Base-by-base conservation (phyloP, 1,140 invertebrate genomes). In the Triops cancriformis region DNA sequence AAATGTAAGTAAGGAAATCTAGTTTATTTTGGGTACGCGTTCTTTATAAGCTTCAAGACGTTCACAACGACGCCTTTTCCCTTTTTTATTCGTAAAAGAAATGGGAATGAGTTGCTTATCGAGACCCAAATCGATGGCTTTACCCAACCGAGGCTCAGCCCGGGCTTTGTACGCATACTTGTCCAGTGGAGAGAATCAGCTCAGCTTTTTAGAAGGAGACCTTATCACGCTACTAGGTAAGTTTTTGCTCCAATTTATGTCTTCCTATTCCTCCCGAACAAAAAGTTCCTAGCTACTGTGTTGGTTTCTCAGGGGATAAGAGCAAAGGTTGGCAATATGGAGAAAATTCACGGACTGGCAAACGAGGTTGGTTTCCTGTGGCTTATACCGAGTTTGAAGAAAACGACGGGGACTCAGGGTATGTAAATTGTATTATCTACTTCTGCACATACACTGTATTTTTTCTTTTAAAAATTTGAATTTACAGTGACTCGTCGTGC, bases 251-350 rank as follows among this genome's bases (percentile, higher is more conserved):
- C 76, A 26, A 27, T 45, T 26, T 28, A 45, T 74, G 51, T 64
- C 18, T 64, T 64, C 14, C 51, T 64, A 18, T 37, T 37, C 31
- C 31, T 37, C 7, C 7, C 31, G 31, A 37, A 37, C 31, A 37
- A 37, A 37, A 42, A n/a, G 73, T 42, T 74, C 6, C 23, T 23
- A n/a, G 37, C 18, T n/a, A 4, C 6, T 74, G 31, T 73, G 75
- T 74, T 80, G 74, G 79, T 79, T 75, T 80, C 80, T 74, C 80
- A 89, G 87, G 88, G 43, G 94, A 95, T 81, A 88, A 94, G 79
- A 95, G 93, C 82, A 95, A 96, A 83, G 95, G 95, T 72, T 98
- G 95, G 95, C 95, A 97, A 84, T 97, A 95, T 83, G 95, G 95
- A 27, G 94, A 97, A 83, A 97, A 97, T 85, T 84, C 94, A 78